Percentiles rank a stretch among this genome's conserved stretches.
phyloP scores from a whole-genome alignment of 2,113 vertebrate species.

The Heliornis fulica region DNA sequence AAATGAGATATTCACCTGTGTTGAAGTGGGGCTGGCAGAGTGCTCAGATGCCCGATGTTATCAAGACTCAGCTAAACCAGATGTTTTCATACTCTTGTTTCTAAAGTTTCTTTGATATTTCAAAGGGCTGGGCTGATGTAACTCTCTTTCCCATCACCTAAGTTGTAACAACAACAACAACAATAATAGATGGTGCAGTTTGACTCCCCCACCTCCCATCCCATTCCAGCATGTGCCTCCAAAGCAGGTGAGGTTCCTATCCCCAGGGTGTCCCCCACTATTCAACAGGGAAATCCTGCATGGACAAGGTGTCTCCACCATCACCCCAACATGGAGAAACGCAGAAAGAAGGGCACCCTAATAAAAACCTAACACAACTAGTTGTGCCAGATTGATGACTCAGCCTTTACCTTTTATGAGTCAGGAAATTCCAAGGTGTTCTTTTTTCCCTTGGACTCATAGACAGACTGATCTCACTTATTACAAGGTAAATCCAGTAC shows the following conservation, averaged over 20 bases:
- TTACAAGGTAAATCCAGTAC: not conserved
- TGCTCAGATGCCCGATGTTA: not conserved
- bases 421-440: not conserved
- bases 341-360: not conserved
- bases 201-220: not conserved
- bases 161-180: not conserved
- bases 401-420: not conserved
- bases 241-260: not conserved
- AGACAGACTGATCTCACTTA: not conserved
- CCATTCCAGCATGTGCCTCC: not conserved
- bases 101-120: not conserved
- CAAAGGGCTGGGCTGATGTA: not conserved
- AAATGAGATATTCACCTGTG: not conserved
- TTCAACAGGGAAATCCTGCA: not conserved
- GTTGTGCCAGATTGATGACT: not conserved
- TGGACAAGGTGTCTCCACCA: not conserved
- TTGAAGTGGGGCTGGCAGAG: not conserved
- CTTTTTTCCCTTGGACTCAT: not conserved
- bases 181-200: not conserved
- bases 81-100: not conserved
- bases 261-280: fast-evolving
- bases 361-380: not conserved
- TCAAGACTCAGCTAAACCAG: not conserved
- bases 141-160: not conserved
- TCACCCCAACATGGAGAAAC: not conserved